Base-by-base conservation (phyloP, 1,140 invertebrate species). In the Bombus impatiens region DNA sequence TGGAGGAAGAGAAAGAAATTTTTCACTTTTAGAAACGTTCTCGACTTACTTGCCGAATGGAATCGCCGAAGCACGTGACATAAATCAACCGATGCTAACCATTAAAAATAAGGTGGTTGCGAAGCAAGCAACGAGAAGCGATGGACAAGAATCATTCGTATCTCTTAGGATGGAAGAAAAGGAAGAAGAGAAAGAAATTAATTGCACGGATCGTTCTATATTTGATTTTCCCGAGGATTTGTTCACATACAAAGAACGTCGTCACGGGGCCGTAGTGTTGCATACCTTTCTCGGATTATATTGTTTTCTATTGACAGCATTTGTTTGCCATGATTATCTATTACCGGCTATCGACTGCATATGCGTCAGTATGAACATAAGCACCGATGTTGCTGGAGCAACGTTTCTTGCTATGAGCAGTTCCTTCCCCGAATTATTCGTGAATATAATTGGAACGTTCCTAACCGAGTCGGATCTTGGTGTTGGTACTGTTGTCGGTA, bases 391-490 rank as follows among this genome's bases (percentile, higher is more conserved):
- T 15, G 98, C 98, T 0, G 98, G 98, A 0, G 98, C 98, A 0
- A 99, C 98, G 0, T 99, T 99, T 91, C 98, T 99, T 97, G 97
- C 98, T 0, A 97, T 98, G 0, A 98, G 98, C 2, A 98, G 98
- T 18, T 98, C 97, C 47, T 97, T 98, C 87, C 98, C 98, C 0
- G 98, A 99, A 94, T 96, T 99, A 47, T 99, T 98, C 93, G 98
- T 98, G 35, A 98, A 98, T 90, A 96, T 98, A 10, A 97, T 99
- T 65, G 97, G 98, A 9, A 98, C 98, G 0, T 97, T 98, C 84
- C 94, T 98, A 0, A 97, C 97, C 0, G 94, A 97, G 76, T 97
- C 97, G 0, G 97, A 98, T 88, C 96, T 98, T 90, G 98, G 98
- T 1, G 96, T 97, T n/a, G 98, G 98, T 0, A 98, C 98, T 2